Base-by-base conservation (phyloP, 2,797 vertebrate species). In the Chaenodraco wilsoni region DNA sequence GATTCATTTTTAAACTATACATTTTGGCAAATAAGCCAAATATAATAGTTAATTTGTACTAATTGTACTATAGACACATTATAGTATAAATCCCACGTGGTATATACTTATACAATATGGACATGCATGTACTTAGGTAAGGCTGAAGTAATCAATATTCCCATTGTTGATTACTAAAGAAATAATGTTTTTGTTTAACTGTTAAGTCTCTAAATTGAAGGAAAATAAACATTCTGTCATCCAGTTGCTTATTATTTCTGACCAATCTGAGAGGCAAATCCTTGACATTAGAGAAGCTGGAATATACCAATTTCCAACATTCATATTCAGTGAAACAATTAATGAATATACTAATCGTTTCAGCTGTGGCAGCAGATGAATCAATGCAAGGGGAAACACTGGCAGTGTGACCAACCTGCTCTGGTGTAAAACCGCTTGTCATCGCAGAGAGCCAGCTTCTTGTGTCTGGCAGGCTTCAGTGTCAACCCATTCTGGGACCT, bases 361-460 rank as follows among this genome's bases (percentile, higher is more conserved):
- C 23, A 46, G 41, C 37, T 54, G 58, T 60, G 56, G 45, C 37
- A 37, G 33, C 8, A 55, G 52, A 55, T 68, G 12, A 46, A 57
- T 3, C 50, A 37, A 58, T 55, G 57, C 9, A 19, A 44, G 15
- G 15, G 31, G 8, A 76, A 76, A 79, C 48, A 52, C 13, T 23
- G 59, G 9, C 21, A 56, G 64, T 13, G 17, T 3, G 19, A 71
- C 94, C 92, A 81, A 96, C 95, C 95, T 76, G 94, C 95, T 89
- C 95, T 92, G 11, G 95, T 96, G 92, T 96, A 96, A 88, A 96
- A 96, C 95, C 96, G 96, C 87, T 96, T 96, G 69, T 96, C 95
- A 31, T 96, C 95, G 3, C 94, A 96, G 7, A 95, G 96, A 50
- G 95, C 95, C 69, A 96, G 81, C 84, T 92, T 88, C 63, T 96